Evolutionary conservation across 1,140 invertebrate species (phyloP), one percentile per base, ranked within the genome.

Genomic region (Brachionus rubens): DNA sequence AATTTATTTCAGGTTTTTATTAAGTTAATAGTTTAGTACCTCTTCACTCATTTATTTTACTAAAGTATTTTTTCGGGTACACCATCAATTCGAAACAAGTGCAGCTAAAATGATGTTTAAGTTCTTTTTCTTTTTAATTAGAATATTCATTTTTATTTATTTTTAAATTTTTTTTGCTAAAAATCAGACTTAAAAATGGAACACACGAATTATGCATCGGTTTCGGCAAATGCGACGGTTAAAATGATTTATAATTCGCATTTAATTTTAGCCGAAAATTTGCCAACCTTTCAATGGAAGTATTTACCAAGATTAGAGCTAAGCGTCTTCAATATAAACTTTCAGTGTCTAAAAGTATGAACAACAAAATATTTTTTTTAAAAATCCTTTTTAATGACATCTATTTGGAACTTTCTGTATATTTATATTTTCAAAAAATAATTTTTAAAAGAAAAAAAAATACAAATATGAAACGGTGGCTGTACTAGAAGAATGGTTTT

Each of bases 201-300:
- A 54, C 24, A 26, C 14, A 54, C 28, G 21, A 54, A 54, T 16
- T 48, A 16, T 48, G 46, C 46, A n/a, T 48, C 16, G 10, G 46
- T n/a, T n/a, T 54, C 24, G 24, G 52, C 52, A 28, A 54, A 54
- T 28, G 28, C 28, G 28, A 54, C 52, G n/a, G 26, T 12, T 30
- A 54, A 30, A 54, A 28, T 56, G 26, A 56, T 56, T 56, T 56
- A 56, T 56, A 56, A 30, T 28, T 56, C n/a, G 52, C 52, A 28
- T 56, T 56, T 56, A 56, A 28, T 56, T 24, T n/a, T 14, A 56
- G 54, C 36, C 36, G 54, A 16, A 59, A 59, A 59, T 59, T 59
- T 26, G 36, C 54, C 36, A 30, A 33, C 33, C 19, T 59, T 59
- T 33, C 30, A 36, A 1, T 36, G 19, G 16, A 33, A 26, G 54